A percentile compares a stretch with the other conserved stretches of the same genome.
Conservation (phyloP, 2,888 invertebrate genomes). For the Harpalus rubripes region DNA sequence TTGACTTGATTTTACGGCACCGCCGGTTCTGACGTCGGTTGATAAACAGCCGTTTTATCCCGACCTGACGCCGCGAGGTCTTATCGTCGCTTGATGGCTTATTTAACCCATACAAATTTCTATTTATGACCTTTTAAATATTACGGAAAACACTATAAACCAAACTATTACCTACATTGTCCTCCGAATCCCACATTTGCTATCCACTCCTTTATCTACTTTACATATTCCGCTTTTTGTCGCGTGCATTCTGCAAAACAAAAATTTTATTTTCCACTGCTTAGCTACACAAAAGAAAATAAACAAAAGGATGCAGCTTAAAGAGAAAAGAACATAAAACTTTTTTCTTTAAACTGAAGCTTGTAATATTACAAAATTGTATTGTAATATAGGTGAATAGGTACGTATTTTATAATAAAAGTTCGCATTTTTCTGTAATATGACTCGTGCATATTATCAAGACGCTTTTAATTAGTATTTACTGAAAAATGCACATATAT, state of each 20-base stretch:
- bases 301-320: neutral
- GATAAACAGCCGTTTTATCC: conserved; percentile 60
- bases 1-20: conserved; percentile 63
- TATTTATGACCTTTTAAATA: conserved; percentile 49
- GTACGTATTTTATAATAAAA: too few relatives aligned
- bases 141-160: conserved; percentile 29
- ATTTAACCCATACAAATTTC: conserved; percentile 58
- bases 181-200: neutral
- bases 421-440: too few relatives aligned
- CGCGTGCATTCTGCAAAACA: neutral
- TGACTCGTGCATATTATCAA: too few relatives aligned
- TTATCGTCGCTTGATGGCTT: conserved; percentile 55
- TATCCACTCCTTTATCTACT: conserved; percentile 1
- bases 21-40: conserved; percentile 54
- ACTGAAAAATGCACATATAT: too few relatives aligned
- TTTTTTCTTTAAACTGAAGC: neutral
- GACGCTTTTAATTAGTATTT: too few relatives aligned
- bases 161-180: conserved; percentile 50
- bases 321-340: neutral
- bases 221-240: conserved; percentile 8
- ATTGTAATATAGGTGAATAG: too few relatives aligned
- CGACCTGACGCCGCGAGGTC: conserved; percentile 14
- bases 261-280: neutral
- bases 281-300: conserved; percentile 3
- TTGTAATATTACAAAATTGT: too few relatives aligned